Evolutionary conservation across 2,113 vertebrate genomes (phyloP).

Genomic region (Salvelinus fontinalis): DNA sequence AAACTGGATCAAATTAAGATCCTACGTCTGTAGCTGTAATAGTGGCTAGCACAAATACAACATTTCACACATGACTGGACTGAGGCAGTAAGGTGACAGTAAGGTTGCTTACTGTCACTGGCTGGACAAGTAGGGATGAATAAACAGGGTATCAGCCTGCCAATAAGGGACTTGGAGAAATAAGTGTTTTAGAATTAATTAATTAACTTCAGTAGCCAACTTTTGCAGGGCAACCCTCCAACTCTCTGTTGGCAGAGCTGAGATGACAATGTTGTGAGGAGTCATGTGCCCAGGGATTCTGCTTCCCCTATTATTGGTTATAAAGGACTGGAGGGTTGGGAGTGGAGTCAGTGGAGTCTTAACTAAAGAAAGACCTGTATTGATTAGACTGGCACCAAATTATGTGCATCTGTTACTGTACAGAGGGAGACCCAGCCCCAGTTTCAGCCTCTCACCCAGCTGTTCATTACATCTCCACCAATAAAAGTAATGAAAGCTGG

Average conservation of each 20-base stretch:
- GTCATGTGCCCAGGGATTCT: neutral
- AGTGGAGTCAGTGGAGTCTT: neutral
- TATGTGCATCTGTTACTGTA: neutral
- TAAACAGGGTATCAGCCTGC: neutral
- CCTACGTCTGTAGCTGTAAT: neutral
- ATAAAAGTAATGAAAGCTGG: neutral
- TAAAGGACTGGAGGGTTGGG: neutral
- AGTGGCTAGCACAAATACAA: neutral
- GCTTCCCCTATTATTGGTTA: neutral
- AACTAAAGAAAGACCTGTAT: neutral
- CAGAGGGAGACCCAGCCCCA: neutral
- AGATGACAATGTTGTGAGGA: neutral
- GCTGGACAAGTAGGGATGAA: neutral
- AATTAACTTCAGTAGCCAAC: neutral
- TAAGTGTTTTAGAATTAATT: neutral
- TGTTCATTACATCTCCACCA: neutral
- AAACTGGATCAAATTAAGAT: neutral
- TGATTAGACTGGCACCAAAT: slow-evolving; percentile 6
- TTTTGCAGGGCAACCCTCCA: neutral
- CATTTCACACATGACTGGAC: neutral
- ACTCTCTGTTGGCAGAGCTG: neutral
- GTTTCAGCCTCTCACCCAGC: neutral
- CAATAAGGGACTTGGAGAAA: neutral
- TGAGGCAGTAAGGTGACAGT: neutral
- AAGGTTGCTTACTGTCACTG: neutral